Conservation (phyloP, 2,113 vertebrate species). For the Barbus barbus region DNA sequence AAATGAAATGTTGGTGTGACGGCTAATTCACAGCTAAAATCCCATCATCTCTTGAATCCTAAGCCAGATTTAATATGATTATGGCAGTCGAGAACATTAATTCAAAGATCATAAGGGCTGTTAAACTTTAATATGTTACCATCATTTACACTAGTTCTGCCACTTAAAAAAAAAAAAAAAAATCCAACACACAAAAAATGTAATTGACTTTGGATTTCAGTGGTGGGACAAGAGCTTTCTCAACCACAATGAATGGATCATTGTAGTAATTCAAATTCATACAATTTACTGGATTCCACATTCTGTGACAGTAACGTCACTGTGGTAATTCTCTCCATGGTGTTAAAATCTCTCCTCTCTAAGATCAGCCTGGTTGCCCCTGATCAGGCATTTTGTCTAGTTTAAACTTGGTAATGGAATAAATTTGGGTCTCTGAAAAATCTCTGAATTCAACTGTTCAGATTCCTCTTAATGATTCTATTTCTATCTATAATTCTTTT, state of each 20-base stretch:
- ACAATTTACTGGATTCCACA: background rate
- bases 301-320: constrained; percentile 7
- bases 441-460: background rate
- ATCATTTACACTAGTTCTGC: constrained; percentile 14
- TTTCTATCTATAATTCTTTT: background rate
- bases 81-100: background rate
- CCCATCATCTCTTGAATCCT: background rate
- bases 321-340: background rate
- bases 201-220: background rate
- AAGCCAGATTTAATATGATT: constrained; percentile 13
- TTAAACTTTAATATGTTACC: background rate
- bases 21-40: constrained; percentile 7
- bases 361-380: background rate
- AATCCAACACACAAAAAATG: background rate
- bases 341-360: background rate
- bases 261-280: background rate
- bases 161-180: background rate
- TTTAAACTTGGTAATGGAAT: background rate
- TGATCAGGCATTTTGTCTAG: background rate
- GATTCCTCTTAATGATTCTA: background rate
- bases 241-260: constrained; percentile 1
- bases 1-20: constrained; percentile 1
- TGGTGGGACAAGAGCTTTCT: background rate
- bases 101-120: background rate
- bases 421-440: background rate